phyloP scores from a whole-genome alignment of 2,113 vertebrate species.

The Danionella cerebrum region DNA sequence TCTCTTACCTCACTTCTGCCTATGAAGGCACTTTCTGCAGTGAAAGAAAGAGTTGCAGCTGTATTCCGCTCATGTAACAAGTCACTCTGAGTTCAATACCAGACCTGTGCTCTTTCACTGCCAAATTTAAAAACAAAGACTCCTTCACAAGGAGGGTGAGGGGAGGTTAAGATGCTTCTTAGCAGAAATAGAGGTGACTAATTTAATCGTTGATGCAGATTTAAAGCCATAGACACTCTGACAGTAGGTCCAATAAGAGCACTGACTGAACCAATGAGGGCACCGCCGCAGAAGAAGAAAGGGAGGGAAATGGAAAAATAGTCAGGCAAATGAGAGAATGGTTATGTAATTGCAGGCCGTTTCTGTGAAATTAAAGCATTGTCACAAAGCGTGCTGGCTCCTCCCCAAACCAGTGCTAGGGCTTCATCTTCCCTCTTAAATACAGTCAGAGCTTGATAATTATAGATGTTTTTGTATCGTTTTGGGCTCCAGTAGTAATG shows the following conservation, averaged over 20 bases:
- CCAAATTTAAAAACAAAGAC: conserved; percentile 32
- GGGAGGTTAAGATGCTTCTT: conserved; percentile 29
- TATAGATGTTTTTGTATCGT: conserved; percentile 58
- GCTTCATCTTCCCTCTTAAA: conserved; percentile 55
- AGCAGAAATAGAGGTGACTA: conserved; percentile 74
- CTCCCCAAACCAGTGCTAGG: conserved; percentile 48
- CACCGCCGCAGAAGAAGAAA: conserved; percentile 56
- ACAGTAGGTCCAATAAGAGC: conserved; percentile 80
- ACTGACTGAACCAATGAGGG: conserved; percentile 70
- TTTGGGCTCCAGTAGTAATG: conserved; percentile 42
- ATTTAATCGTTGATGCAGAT: conserved; percentile 93
- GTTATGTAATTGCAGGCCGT: conserved; percentile 89
- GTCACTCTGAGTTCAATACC: conserved; percentile 6
- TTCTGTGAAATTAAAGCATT: conserved; percentile 87
- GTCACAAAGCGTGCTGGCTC: conserved; percentile 48
- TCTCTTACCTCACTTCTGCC: not conserved
- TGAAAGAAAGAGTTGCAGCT: conserved; percentile 1
- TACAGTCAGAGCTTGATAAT: conserved; percentile 57
- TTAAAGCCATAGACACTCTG: conserved; percentile 86
- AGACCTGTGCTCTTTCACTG: conserved; percentile 13
- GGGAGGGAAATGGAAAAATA: conserved; percentile 40
- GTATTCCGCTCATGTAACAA: not conserved
- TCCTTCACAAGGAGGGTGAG: not conserved
- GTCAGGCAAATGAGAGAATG: conserved; percentile 29
- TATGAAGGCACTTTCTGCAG: conserved; percentile 10